Conservation (phyloP, 2,888 invertebrate species). For the Laspeyria flexula region DNA sequence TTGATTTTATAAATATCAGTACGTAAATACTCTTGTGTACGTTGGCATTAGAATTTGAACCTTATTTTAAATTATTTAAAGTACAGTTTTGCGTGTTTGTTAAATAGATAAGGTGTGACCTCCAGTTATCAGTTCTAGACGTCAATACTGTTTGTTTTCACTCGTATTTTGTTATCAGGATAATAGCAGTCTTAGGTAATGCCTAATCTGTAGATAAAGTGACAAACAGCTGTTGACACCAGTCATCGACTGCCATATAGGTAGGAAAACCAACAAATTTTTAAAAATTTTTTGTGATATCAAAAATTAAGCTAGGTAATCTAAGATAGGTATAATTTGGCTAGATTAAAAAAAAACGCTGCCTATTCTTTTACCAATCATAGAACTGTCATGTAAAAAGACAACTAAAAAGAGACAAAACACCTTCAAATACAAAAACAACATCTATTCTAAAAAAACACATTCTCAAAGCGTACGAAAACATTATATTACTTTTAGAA, state of each 20-base stretch:
- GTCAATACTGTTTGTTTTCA: slow-evolving; percentile 45
- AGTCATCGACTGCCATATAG: too few relatives aligned
- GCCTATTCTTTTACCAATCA: too few relatives aligned
- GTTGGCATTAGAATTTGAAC: slow-evolving; percentile 10
- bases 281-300: too few relatives aligned
- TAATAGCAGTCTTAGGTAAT: slow-evolving; percentile 39
- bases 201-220: slow-evolving; percentile 19
- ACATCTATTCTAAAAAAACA: too few relatives aligned
- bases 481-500: too few relatives aligned
- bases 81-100: slow-evolving; percentile 25
- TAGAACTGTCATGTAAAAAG: too few relatives aligned
- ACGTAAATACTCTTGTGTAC: neutral
- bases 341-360: too few relatives aligned
- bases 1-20: neutral
- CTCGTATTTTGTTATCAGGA: slow-evolving; percentile 33
- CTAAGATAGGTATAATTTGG: too few relatives aligned
- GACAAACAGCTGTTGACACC: slow-evolving; percentile 28
- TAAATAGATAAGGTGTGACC: slow-evolving; percentile 36
- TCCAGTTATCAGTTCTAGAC: slow-evolving; percentile 40
- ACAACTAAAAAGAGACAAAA: too few relatives aligned
- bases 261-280: neutral
- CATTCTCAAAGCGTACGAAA: too few relatives aligned
- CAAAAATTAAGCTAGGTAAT: too few relatives aligned
- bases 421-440: too few relatives aligned
- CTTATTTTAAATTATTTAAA: slow-evolving; percentile 25